These are phyloP conservation scores for Todus mexicanus DNA, from an alignment of 2,797 vertebrate genomes.

Conservation along the genomic window DNA sequence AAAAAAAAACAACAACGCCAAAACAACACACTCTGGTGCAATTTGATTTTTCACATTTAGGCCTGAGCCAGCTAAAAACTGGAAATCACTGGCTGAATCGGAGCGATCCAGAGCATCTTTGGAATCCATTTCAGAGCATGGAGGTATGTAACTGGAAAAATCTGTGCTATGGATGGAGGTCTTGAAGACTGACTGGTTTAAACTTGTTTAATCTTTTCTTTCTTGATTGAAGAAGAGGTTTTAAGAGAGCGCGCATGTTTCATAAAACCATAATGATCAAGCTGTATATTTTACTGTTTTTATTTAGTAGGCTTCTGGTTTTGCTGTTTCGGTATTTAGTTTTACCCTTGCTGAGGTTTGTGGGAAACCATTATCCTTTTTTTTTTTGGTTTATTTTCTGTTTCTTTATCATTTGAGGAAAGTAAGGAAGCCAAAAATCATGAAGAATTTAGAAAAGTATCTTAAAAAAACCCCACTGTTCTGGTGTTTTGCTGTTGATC, in stretches of 20 bases:
- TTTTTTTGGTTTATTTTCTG: background rate
- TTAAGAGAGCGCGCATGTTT: background rate
- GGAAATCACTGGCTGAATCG: slow-evolving; percentile 78
- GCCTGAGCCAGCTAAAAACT: slow-evolving; percentile 78
- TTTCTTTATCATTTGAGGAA: background rate
- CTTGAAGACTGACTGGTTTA: background rate
- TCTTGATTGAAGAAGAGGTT: background rate
- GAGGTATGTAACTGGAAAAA: slow-evolving; percentile 68
- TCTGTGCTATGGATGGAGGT: background rate
- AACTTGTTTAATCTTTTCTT: background rate
- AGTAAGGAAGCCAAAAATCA: background rate
- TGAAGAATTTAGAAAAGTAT: background rate
- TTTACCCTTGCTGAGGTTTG: background rate
- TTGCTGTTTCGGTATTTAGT: background rate
- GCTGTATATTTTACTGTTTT: background rate
- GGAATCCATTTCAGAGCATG: slow-evolving; percentile 75
- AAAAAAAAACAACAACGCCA: background rate
- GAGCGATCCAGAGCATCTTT: slow-evolving; percentile 72
- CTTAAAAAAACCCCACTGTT: background rate
- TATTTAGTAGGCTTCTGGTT: background rate
- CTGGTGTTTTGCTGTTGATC: background rate
- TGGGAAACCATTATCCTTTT: background rate
- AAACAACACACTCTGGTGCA: background rate
- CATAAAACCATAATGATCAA: background rate
- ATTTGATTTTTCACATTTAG: slow-evolving; percentile 67